These are phyloP conservation scores for Drosophila pruinosa DNA, from an alignment of 1,140 invertebrate species.

Conservation along the genomic window DNA sequence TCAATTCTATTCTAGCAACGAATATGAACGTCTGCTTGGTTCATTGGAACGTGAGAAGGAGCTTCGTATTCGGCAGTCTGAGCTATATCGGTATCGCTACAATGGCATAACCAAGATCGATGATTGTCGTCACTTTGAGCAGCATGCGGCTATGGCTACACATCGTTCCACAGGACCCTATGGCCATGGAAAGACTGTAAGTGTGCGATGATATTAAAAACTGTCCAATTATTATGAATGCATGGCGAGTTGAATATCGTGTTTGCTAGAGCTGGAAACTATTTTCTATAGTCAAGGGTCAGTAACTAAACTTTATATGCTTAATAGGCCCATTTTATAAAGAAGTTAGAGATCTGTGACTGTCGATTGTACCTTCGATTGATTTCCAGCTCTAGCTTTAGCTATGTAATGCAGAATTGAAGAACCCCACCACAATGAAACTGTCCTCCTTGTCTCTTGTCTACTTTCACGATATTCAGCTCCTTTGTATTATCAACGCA, in stretches of 20 bases:
- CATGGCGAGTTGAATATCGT: slow-evolving; percentile 80
- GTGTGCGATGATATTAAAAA: slow-evolving; percentile 43
- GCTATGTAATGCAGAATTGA: slow-evolving; percentile 17
- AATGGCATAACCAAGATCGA: slow-evolving; percentile 91
- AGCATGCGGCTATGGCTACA: slow-evolving; percentile 85
- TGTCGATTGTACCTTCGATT: neutral
- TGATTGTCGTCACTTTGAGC: slow-evolving; percentile 92
- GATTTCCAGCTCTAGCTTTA: slow-evolving; percentile 38
- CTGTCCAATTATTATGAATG: slow-evolving; percentile 49
- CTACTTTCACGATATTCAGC: slow-evolving; percentile 80
- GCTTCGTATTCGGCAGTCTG: slow-evolving; percentile 90
- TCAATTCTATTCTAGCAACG: slow-evolving; percentile 93
- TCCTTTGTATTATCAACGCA: slow-evolving; percentile 82
- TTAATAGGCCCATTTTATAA: no score
- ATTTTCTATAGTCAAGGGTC: neutral
- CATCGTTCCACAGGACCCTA: slow-evolving; percentile 75
- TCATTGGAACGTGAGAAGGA: slow-evolving; percentile 93
- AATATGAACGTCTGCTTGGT: slow-evolving; percentile 90
- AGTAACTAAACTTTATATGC: no score
- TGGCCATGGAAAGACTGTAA: slow-evolving; percentile 82
- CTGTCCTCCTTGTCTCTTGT: slow-evolving; percentile 62
- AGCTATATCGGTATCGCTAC: slow-evolving; percentile 91
- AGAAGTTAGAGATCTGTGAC: no score
- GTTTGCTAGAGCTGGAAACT: slow-evolving; percentile 51
- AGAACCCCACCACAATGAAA: slow-evolving; percentile 34